Percentiles rank a stretch among this genome's conserved stretches.
Evolutionary conservation across 1,140 invertebrate species (phyloP).

Genomic region (Aphidius ervi): DNA sequence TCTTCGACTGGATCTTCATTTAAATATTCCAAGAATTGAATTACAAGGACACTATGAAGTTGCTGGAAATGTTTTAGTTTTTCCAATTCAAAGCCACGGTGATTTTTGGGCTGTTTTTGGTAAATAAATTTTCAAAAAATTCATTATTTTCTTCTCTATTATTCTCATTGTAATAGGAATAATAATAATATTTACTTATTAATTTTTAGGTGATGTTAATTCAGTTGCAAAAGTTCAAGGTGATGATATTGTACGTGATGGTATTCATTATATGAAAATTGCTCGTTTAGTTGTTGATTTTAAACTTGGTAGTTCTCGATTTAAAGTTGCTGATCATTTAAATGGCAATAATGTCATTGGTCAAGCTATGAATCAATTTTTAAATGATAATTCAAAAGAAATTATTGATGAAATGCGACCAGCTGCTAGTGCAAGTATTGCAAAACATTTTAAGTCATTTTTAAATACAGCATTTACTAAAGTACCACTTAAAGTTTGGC

Average conservation of each 20-base stretch:
- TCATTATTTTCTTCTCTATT: neutral
- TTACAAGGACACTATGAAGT: slow-evolving; percentile 70
- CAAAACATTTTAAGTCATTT: slow-evolving; percentile 72
- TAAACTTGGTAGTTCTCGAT: slow-evolving; percentile 63
- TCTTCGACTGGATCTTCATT: slow-evolving; percentile 63
- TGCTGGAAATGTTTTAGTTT: slow-evolving; percentile 67
- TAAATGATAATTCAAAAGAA: slow-evolving; percentile 79
- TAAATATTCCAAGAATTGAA: slow-evolving; percentile 68
- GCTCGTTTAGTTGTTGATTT: slow-evolving; percentile 67
- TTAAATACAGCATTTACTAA: slow-evolving; percentile 73
- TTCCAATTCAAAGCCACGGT: slow-evolving; percentile 70
- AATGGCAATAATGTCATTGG: slow-evolving; percentile 73
- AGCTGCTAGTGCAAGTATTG: slow-evolving; percentile 68
- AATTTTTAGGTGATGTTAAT: slow-evolving; percentile 59
- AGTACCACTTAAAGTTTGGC: slow-evolving; percentile 73
- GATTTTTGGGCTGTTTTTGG: slow-evolving; percentile 75
- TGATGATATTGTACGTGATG: slow-evolving; percentile 58
- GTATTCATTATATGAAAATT: slow-evolving; percentile 63
- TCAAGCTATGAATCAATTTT: slow-evolving; percentile 78
- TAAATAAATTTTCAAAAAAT: slow-evolving; percentile 35
- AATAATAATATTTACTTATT: neutral
- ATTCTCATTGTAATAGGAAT: neutral
- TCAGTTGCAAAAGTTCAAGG: slow-evolving; percentile 69
- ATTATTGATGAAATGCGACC: slow-evolving; percentile 81
- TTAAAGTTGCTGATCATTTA: slow-evolving; percentile 66